Percentiles rank a stretch among this genome's conserved stretches.
These are phyloP conservation scores for Microtus agrestis DNA, from an alignment of 2,797 vertebrate species.

Conservation along the genomic window DNA sequence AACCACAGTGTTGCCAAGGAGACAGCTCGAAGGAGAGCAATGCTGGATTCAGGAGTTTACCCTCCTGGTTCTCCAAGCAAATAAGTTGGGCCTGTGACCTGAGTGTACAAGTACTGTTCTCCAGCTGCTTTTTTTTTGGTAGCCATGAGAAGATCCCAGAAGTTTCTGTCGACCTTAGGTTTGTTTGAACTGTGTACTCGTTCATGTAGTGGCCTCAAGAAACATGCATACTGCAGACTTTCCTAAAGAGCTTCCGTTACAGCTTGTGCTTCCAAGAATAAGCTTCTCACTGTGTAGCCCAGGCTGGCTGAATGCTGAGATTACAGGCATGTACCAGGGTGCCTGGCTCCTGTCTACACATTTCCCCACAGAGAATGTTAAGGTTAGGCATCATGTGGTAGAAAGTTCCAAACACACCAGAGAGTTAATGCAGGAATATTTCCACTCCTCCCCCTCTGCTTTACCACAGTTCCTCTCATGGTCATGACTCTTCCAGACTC, in stretches of 20 bases:
- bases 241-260: background rate
- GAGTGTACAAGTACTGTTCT: background rate
- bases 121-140: background rate
- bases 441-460: no score
- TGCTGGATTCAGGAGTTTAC: constrained; percentile 95
- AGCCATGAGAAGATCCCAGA: background rate
- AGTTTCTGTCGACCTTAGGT: background rate
- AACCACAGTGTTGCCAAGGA: constrained; percentile 97
- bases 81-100: background rate
- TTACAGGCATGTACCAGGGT: background rate
- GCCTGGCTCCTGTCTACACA: background rate
- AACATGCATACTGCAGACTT: constrained; percentile 12
- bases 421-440: background rate
- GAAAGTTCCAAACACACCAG: background rate
- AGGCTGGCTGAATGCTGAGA: background rate
- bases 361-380: background rate
- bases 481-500: background rate
- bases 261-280: constrained; percentile 37
- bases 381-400: background rate
- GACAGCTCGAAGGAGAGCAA: constrained; percentile 93
- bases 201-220: background rate
- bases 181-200: constrained; percentile 33
- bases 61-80: constrained; percentile 92
- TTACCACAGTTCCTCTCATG: background rate
- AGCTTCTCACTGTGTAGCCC: background rate